Base-by-base conservation (phyloP, 1,140 invertebrate genomes). In the Tachypleus tridentatus region DNA sequence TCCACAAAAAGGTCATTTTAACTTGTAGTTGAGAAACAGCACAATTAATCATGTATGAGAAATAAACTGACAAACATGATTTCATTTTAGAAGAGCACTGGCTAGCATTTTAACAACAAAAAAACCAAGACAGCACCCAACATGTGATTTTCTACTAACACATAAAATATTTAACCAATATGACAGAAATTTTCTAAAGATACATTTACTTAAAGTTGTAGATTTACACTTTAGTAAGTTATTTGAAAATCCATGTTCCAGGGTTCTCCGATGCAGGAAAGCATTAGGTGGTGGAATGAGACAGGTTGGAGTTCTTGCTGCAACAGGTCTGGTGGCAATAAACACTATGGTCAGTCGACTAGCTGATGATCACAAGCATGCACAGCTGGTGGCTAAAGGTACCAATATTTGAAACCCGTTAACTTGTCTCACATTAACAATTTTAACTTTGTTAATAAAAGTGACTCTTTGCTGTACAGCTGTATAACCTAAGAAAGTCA, bases 271-370 rank as follows among this genome's bases (percentile, higher is more conserved):
- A 66, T 70, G 84, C 4, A 80, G 93, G 8, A 97, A 97, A 77
- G 87, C 85, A 57, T 73, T 98, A 9, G 95, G 95, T 8, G 94
- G 94, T 47, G 93, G 87, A 0, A 91, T 95, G 91, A 79, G 93
- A 64, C 93, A 97, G 79, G 83, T 80, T 29, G 95, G 95, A 5
- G 79, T 96, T 49, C 73, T 97, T 5, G 94, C 93, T 3, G 92
- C 91, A 0, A 87, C 92, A 29, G 92, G 91, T 3, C 70, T 94
- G 0, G 84, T 91, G 8, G 87, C 89, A 0, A 72, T 97, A 7
- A 85, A 93, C 10, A 81, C 87, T 63, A 84, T 86, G 63, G 80
- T 87, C 3, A 84, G 87, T 0, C 77, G 82, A 54, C 77, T 97
- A 47, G 71, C 70, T 4, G 76, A 83, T 0, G 93, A 97, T 77